Conservation (phyloP, 2,113 vertebrate genomes). For the Tychaedon coryphoeus region DNA sequence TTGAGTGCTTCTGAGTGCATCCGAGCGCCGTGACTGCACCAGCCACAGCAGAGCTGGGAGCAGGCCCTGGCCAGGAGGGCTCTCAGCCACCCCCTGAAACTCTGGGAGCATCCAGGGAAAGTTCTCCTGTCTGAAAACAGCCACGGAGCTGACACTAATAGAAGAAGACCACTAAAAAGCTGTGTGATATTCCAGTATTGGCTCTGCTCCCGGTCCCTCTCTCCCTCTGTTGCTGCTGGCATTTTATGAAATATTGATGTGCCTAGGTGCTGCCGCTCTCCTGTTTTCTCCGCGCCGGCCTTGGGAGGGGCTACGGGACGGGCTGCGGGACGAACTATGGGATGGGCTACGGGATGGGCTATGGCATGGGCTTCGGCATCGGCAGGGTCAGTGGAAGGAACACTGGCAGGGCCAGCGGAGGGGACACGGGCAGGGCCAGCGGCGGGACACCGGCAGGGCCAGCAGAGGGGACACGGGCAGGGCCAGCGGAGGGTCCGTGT, state of each 20-base stretch:
- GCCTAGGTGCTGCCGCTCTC: slow-evolving; percentile 74
- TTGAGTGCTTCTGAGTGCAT: neutral
- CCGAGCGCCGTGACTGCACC: neutral
- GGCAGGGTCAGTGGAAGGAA: fast-evolving
- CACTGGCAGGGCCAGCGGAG: neutral
- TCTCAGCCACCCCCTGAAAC: slow-evolving; percentile 14
- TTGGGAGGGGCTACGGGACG: fast-evolving
- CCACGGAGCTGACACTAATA: slow-evolving; percentile 83
- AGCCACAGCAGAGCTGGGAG: neutral
- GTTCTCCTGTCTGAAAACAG: slow-evolving; percentile 62
- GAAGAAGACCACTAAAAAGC: slow-evolving; percentile 86
- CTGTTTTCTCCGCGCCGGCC: neutral
- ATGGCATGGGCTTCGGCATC: neutral
- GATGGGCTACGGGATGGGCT: fast-evolving
- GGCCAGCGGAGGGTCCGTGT: neutral
- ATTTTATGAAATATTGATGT: slow-evolving; percentile 89
- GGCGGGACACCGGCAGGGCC: neutral
- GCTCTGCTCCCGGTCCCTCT: slow-evolving; percentile 80
- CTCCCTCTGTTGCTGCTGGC: slow-evolving; percentile 89
- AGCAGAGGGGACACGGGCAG: neutral
- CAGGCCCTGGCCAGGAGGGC: neutral
- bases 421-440: neutral
- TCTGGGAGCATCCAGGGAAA: slow-evolving; percentile 27
- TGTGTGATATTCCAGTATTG: slow-evolving; percentile 70
- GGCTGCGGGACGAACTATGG: fast-evolving